phyloP scores from a whole-genome alignment of 2,888 invertebrate species.

The Callinectes sapidus region DNA sequence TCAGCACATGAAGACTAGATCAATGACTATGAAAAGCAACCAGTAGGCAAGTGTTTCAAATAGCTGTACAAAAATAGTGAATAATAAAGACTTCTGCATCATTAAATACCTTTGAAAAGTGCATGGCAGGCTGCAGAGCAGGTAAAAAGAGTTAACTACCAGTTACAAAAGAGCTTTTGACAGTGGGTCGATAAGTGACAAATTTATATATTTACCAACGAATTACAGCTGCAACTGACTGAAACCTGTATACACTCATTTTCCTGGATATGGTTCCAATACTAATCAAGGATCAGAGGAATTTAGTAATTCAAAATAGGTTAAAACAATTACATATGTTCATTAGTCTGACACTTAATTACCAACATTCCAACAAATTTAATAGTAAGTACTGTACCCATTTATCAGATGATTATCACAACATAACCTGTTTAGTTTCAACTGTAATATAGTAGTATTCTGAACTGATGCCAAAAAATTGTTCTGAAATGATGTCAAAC shows the following conservation, averaged over 20 bases:
- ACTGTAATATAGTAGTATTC: background rate
- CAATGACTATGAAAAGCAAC: slow-evolving; percentile 63
- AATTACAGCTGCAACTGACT: slow-evolving; percentile 43
- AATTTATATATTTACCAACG: slow-evolving; percentile 29
- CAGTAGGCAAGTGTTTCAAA: slow-evolving; percentile 66
- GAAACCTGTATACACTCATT: slow-evolving; percentile 42
- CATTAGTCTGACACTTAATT: slow-evolving; percentile 23
- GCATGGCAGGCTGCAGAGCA: slow-evolving; percentile 65
- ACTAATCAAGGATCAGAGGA: background rate
- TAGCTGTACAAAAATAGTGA: slow-evolving; percentile 69
- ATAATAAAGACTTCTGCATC: slow-evolving; percentile 69
- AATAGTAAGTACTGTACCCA: background rate
- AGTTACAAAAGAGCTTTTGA: slow-evolving; percentile 62
- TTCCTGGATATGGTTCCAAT: slow-evolving; percentile 5
- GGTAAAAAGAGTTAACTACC: slow-evolving; percentile 59
- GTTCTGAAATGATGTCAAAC: background rate
- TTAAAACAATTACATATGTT: slow-evolving; percentile 7
- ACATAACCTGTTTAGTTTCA: background rate
- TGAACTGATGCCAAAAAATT: background rate
- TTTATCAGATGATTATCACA: background rate
- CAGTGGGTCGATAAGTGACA: slow-evolving; percentile 62
- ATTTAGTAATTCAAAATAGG: slow-evolving; percentile 5
- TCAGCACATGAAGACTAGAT: slow-evolving; percentile 61
- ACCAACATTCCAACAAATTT: slow-evolving; percentile 22
- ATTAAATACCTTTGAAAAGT: slow-evolving; percentile 65